Evolutionary conservation across 1,140 invertebrate genomes (phyloP), one percentile per base, ranked within the genome.

Genomic region (Samia ricini): DNA sequence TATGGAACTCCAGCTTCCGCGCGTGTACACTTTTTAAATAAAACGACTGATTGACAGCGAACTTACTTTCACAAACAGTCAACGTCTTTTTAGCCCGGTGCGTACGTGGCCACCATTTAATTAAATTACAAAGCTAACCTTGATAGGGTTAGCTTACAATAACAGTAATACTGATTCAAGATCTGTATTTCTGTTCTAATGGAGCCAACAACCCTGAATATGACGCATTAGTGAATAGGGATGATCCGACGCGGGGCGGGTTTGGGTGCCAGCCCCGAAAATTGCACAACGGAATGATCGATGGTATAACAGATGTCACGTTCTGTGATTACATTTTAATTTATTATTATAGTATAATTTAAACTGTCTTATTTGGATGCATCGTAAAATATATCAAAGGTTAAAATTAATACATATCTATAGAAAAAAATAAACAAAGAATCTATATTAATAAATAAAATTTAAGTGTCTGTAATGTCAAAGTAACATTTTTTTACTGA

Each of bases 221-320:
- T 77, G 80, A 80, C 80, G 74, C 74, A 83, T 82, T 82, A 83
- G 71, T 74, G 69, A 71, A 62, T 69, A 67, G 61, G 63, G 75
- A 69, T 74, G 76, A 79, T 74, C 75, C 76, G 72, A 78, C 71
- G 71, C 69, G 69, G 73, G 69, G 66, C 69, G 73, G 77, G 79
- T 83, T 81, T 76, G 74, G 75, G 71, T 61, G 66, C 61, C 66
- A 61, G 64, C 60, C 71, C 71, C 77, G 79, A 80, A 86, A 84
- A 84, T 86, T 83, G 81, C 78, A 72, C 61, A 65, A 57, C 63
- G 63, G 64, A 59, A 81, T 86, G 83, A 86, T 86, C 77, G 80
- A 86, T 83, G 76, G 71, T 58, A 64, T 70, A 33, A 68, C 77
- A 83, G 75, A 77, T 79, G 81, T 76, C 81, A 73, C 76, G 76